phyloP scores from a whole-genome alignment of 2,113 vertebrate genomes.

The Xenopus borealis region DNA sequence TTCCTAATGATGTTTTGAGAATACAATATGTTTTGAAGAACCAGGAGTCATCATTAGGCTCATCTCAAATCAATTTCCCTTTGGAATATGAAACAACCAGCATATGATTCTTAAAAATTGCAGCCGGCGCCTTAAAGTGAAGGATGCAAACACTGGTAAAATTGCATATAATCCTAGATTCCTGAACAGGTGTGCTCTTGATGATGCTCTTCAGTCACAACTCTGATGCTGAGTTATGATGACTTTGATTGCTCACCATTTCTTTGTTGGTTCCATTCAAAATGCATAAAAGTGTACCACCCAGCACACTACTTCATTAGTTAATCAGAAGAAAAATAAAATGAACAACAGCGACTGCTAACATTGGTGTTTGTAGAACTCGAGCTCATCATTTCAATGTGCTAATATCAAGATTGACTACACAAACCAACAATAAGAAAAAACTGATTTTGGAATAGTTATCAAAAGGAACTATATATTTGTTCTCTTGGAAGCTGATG shows the following conservation, averaged over 20 bases:
- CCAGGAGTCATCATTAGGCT: no score
- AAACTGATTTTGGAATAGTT: slow-evolving; percentile 40
- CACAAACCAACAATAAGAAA: slow-evolving; percentile 47
- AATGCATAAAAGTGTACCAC: not conserved
- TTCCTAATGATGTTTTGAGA: no score
- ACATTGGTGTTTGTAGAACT: slow-evolving; percentile 2
- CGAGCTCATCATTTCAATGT: slow-evolving; percentile 15
- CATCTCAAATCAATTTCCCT: no score
- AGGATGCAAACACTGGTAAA: not conserved
- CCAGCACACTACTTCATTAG: no score
- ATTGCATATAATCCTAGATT: not conserved
- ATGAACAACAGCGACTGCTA: not conserved
- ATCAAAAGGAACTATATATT: not conserved
- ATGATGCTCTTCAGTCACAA: not conserved
- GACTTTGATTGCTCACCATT: no score
- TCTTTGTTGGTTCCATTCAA: not conserved
- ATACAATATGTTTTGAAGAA: no score
- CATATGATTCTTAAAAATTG: no score
- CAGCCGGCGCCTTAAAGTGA: no score
- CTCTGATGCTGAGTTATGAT: not conserved
- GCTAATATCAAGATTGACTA: not conserved
- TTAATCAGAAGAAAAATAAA: not conserved
- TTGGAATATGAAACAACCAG: no score
- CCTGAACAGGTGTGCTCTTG: not conserved
- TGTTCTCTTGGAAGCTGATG: not conserved